Base-by-base conservation (phyloP, 2,113 vertebrate genomes). In the Raja brachyura region DNA sequence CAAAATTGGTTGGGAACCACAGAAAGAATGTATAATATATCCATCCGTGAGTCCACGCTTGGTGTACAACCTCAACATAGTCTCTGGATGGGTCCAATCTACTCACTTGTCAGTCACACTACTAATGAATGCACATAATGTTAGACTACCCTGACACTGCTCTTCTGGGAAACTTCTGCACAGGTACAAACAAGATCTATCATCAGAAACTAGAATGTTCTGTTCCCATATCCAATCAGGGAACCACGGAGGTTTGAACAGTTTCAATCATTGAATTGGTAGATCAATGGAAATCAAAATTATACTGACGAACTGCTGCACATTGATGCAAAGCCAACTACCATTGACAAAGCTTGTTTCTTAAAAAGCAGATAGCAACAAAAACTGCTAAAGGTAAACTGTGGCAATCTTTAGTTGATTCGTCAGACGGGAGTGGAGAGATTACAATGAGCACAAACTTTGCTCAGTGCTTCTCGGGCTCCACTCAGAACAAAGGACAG, bases 21-120 rank as follows among this genome's bases (percentile, higher is more conserved):
- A 22, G 90, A 54, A 92, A 73, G 33, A 92, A 70, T 18, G 88
- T 7, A 39, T 90, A 90, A 92, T 33, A 73, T 22, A 92, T 48
- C 66, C 4, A 73, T 18, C 31, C 25, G 9, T 48, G 68, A 54
- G 20, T 68, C 18, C 31, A 39, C 39, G 39, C 73, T 68, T 73
- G 66, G 18, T 54, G n/a, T 54, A 54, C 90, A 73, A 73, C 68
- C 33, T 74, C 20, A 13, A 48, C 73, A 74, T 20, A 54, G 20
- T 39, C 20, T 90, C 88, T 70, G 48, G 33, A 48, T 70, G 61
- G 66, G 31, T 74, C 68, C 22, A 92, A 92, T 92, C 28, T 20
- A 73, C 73, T 92, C 66, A 54, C 10, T 73, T 73, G 90, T 70
- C 33, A 74, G 68, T 73, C 90, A 90, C 20, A 0, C 63, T 22